Conservation (phyloP, 2,888 invertebrate species). For the Eupithecia inturbata region DNA sequence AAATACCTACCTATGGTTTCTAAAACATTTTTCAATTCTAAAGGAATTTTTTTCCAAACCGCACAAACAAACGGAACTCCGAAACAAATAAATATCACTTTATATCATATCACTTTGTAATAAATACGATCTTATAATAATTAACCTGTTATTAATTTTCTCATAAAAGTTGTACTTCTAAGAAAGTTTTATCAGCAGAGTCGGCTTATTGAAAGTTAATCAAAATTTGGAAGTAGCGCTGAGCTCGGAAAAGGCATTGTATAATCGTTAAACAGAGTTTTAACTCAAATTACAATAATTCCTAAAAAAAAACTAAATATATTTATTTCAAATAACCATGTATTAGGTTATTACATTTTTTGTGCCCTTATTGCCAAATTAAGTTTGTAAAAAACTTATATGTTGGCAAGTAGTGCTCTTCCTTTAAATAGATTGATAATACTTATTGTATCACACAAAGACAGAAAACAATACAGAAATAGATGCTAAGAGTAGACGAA, state of each 20-base stretch:
- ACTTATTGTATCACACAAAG: no score
- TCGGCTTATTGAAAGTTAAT: conserved; percentile 64
- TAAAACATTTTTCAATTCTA: no score
- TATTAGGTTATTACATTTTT: no score
- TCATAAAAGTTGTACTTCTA: conserved; percentile 34
- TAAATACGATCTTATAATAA: conserved; percentile 31
- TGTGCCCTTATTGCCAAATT: no score
- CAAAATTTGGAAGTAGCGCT: conserved; percentile 53
- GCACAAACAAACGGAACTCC: background rate
- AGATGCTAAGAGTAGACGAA: no score
- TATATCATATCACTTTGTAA: conserved; percentile 31
- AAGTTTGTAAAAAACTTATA: no score
- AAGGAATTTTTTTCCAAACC: background rate
- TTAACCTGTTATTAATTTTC: conserved; percentile 40
- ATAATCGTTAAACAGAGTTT: conserved; percentile 13
- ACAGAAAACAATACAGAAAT: no score
- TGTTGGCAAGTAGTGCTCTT: no score
- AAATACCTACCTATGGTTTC: no score
- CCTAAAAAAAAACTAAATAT: background rate
- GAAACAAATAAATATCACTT: conserved; percentile 24
- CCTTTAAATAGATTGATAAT: no score
- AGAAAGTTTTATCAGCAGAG: conserved; percentile 49
- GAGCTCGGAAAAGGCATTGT: conserved; percentile 37
- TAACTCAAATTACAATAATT: background rate
- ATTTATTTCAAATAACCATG: no score